phyloP scores from a whole-genome alignment of 2,113 vertebrate genomes.

The Caranx ignobilis region DNA sequence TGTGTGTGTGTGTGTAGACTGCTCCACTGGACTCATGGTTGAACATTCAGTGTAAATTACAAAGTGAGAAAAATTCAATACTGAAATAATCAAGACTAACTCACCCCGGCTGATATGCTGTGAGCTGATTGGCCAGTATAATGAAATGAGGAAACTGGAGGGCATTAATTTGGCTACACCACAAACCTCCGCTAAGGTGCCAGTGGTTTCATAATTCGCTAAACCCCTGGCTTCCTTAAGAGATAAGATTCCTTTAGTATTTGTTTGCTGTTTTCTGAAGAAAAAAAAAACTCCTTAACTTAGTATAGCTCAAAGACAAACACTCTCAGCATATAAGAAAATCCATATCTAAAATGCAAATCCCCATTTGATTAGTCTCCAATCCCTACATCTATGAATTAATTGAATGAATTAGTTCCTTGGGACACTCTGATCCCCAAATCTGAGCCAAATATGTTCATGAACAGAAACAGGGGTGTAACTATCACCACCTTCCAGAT shows the following conservation, averaged over 20 bases:
- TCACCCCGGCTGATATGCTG: conserved; percentile 1
- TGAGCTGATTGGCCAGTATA: neutral
- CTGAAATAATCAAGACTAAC: conserved; percentile 16
- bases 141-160: conserved; percentile 3
- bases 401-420: neutral
- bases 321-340: neutral
- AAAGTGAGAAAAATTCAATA: neutral
- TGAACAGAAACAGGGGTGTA: neutral
- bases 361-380: neutral
- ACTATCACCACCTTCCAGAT: conserved; percentile 6
- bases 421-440: neutral
- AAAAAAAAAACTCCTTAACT: neutral
- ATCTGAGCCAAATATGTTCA: conserved; percentile 13
- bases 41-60: neutral
- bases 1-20: neutral
- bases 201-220: neutral
- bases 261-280: neutral
- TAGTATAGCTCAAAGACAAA: neutral
- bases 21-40: neutral
- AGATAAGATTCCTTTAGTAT: neutral
- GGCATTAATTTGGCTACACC: neutral
- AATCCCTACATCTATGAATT: conserved; percentile 8
- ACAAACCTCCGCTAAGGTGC: neutral
- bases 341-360: neutral
- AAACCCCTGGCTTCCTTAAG: neutral